A percentile compares a stretch with the other conserved stretches of the same genome.
Conservation (phyloP, 1,140 invertebrate species). For the Galendromus occidentalis region DNA sequence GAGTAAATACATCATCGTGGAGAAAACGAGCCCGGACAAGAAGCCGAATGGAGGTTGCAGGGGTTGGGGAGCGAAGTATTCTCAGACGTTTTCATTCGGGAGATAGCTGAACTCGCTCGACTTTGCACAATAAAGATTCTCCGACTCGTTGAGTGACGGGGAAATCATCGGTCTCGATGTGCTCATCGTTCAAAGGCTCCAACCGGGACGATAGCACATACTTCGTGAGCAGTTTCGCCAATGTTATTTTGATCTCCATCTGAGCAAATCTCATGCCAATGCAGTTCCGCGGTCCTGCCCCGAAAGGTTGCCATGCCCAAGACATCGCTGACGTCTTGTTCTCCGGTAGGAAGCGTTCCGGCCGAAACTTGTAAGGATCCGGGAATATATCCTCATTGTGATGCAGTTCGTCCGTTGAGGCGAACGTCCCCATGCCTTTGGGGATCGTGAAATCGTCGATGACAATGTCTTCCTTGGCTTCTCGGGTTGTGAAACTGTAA, state of each 20-base stretch:
- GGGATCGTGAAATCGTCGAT: constrained; percentile 18
- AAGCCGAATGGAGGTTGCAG: too few species aligned
- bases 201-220: constrained; percentile 12
- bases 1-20: too few species aligned
- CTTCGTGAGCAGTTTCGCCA: constrained; percentile 15
- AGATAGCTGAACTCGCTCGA: too few species aligned
- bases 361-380: constrained; percentile 39
- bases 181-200: neutral
- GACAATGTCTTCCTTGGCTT: constrained; percentile 4
- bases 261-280: constrained; percentile 25
- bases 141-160: neutral
- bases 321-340: neutral
- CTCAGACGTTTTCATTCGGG: too few species aligned
- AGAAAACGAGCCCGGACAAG: too few species aligned
- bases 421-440: constrained; percentile 36
- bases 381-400: constrained; percentile 36
- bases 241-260: constrained; percentile 15
- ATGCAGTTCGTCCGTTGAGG: constrained; percentile 42
- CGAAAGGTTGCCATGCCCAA: constrained; percentile 22
- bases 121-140: neutral
- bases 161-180: neutral
- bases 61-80: too few species aligned
- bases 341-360: constrained; percentile 32
- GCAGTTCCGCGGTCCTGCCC: constrained; percentile 26
- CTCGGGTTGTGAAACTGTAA: constrained; percentile 11